A percentile compares a stretch with the other conserved stretches of the same genome.
These are phyloP conservation scores for Daboia siamensis DNA, from an alignment of 2,113 vertebrate species.

Conservation along the genomic window DNA sequence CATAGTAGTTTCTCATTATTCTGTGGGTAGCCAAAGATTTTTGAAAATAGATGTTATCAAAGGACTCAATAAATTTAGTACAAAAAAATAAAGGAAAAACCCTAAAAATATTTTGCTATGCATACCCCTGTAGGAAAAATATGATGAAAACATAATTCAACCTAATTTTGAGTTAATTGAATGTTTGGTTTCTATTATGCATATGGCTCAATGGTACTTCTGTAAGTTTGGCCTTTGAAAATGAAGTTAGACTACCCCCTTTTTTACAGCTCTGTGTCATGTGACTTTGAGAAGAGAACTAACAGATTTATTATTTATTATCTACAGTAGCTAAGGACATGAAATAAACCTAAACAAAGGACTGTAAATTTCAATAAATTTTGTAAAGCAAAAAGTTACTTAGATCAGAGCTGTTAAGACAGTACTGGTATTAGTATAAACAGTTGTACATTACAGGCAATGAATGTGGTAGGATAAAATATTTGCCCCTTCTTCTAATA, in stretches of 20 bases:
- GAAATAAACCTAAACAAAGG: not conserved
- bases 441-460: not conserved
- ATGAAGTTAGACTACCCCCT: not conserved
- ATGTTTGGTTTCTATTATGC: slow-evolving; percentile 14
- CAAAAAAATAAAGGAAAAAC: not conserved
- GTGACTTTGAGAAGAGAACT: not conserved
- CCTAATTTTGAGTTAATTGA: too few species aligned
- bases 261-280: not conserved
- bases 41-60: not conserved
- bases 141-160: slow-evolving; percentile 5
- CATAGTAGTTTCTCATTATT: slow-evolving; percentile 7
- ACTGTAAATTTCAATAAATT: not conserved
- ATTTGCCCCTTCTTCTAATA: not conserved
- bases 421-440: not conserved
- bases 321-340: not conserved
- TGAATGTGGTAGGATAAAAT: not conserved
- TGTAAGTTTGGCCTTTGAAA: not conserved
- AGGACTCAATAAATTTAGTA: not conserved
- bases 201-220: not conserved
- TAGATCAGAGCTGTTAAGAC: not conserved
- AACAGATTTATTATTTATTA: not conserved
- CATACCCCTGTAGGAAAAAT: not conserved
- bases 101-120: not conserved
- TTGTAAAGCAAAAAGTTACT: not conserved
- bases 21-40: not conserved